These are phyloP conservation scores for Scaptomyza graminum DNA, from an alignment of 1,140 invertebrate species.

Conservation along the genomic window DNA sequence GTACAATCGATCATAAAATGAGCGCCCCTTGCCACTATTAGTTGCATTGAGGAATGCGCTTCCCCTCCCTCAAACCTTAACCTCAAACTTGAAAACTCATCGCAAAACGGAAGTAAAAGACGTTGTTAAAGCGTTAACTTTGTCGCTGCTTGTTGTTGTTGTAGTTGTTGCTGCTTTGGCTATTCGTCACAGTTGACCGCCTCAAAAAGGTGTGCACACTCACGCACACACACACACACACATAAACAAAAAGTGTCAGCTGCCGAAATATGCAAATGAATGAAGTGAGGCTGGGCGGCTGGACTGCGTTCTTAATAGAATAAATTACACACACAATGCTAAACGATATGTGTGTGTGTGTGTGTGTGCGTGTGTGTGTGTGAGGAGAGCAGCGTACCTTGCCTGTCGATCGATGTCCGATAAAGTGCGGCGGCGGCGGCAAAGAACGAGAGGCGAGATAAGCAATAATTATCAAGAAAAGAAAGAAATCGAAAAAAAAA, in stretches of 20 bases:
- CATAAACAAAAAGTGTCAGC: slow-evolving; percentile 34
- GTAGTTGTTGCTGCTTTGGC: slow-evolving; percentile 17
- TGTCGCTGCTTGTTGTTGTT: slow-evolving; percentile 15
- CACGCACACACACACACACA: slow-evolving; percentile 16
- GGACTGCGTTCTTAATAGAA: slow-evolving; percentile 1
- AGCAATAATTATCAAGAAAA: slow-evolving; percentile 17
- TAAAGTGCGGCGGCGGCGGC: slow-evolving; percentile 23
- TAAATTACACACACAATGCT: not conserved
- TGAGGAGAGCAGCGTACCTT: slow-evolving; percentile 33
- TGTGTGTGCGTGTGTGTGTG: not conserved
- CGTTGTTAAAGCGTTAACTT: slow-evolving; percentile 30
- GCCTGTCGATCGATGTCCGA: slow-evolving; percentile 33
- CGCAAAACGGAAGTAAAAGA: slow-evolving; percentile 67
- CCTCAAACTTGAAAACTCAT: slow-evolving; percentile 59
- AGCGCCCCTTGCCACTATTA: not conserved
- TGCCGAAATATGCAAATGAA: slow-evolving; percentile 55
- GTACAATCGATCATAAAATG: slow-evolving; percentile 9
- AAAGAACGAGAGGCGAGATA: not conserved
- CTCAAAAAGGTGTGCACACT: slow-evolving; percentile 49
- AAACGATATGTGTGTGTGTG: too few species aligned
- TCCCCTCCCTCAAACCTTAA: slow-evolving; percentile 61
- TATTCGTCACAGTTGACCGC: slow-evolving; percentile 72
- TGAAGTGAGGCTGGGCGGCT: slow-evolving; percentile 2
- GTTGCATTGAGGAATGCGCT: not conserved
- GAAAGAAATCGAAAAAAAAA: slow-evolving; percentile 14